Percentiles rank a stretch among this genome's conserved stretches.
phyloP scores from a whole-genome alignment of 2,888 invertebrate species.

The Unio delphinus region DNA sequence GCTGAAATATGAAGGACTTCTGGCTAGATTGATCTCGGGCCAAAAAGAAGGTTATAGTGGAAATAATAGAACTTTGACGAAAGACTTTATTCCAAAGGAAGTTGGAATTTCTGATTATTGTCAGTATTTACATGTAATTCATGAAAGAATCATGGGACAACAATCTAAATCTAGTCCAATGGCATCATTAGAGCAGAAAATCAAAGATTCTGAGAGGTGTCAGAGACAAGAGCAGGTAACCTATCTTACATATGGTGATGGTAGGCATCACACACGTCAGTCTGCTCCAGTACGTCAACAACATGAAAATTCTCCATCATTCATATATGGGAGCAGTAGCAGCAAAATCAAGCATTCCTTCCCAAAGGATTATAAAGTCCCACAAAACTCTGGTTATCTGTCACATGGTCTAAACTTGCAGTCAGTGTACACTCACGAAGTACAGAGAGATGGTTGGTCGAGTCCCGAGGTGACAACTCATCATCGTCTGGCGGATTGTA shows the following conservation, averaged over 20 bases:
- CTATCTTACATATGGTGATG: background rate
- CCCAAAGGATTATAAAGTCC: background rate
- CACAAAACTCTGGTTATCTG: conserved; percentile 78
- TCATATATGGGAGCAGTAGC: background rate
- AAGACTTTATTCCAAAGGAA: conserved; percentile 64
- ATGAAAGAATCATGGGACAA: background rate
- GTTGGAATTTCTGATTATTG: conserved; percentile 73
- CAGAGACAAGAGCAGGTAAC: too few relatives aligned
- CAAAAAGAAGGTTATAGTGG: conserved; percentile 58
- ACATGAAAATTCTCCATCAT: background rate
- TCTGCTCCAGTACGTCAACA: conserved; percentile 1
- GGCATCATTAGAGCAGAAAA: background rate
- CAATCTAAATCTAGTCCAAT: background rate
- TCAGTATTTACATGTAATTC: conserved; percentile 58
- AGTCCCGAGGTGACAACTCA: conserved; percentile 81
- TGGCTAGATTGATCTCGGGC: conserved; percentile 67
- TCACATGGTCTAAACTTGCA: conserved; percentile 79
- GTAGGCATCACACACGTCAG: background rate
- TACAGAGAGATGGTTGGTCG: conserved; percentile 58
- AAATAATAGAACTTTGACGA: conserved; percentile 20
- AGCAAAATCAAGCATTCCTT: background rate
- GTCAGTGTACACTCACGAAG: conserved; percentile 79
- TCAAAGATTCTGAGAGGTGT: too few relatives aligned
- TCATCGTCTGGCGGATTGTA: conserved; percentile 80
- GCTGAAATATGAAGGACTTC: conserved; percentile 72